Base-by-base conservation (phyloP, 2,797 vertebrate species). In the Margarornis squamiger region DNA sequence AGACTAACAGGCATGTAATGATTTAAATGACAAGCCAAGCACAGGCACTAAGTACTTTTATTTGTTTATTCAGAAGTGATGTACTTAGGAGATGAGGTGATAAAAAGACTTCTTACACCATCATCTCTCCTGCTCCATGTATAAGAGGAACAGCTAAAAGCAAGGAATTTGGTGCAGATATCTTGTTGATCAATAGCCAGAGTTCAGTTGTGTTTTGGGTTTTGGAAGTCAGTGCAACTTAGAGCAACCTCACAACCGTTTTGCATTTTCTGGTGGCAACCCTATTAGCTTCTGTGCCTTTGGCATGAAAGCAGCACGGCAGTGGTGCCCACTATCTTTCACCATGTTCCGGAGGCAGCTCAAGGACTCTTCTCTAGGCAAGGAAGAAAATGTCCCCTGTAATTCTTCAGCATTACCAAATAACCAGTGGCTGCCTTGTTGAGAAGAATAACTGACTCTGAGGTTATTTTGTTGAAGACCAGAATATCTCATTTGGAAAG, bases 281-380 rank as follows among this genome's bases (percentile, higher is more conserved):
- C 9, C 23, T 51, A 32, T 23, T 61, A 66, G 48, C 38, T 68
- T 39, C 46, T 27, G 10, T 36, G 12, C 26, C 68, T 58, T 70
- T 61, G 71, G 61, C 52, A 71, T 9, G 38, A 67, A 57, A 74
- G 55, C 19, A 79, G 55, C 1, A 1, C 36, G 43, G 65, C 36
- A 21, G 14, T 38, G 17, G 7, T 52, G 26, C n/a, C 62, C 0
- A 0, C 12, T n/a, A 6, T 12, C 29, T 43, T 70, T 80, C 48
- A 32, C 10, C 38, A 54, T 27, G n/a, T 9, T 38, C 52, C 1
- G 0, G 20, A 24, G 11, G 52, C 34, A 83, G 48, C 19, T 12
- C 0, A 2, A 29, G 21, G 15, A 14, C 46, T 76, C 9, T 41
- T 71, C 66, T 41, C 29, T 8, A 26, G 59, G 19, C 34, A 51